A percentile compares a stretch with the other conserved stretches of the same genome.
Evolutionary conservation across 2,888 invertebrate genomes (phyloP).

Genomic region (Tenodera sinensis): DNA sequence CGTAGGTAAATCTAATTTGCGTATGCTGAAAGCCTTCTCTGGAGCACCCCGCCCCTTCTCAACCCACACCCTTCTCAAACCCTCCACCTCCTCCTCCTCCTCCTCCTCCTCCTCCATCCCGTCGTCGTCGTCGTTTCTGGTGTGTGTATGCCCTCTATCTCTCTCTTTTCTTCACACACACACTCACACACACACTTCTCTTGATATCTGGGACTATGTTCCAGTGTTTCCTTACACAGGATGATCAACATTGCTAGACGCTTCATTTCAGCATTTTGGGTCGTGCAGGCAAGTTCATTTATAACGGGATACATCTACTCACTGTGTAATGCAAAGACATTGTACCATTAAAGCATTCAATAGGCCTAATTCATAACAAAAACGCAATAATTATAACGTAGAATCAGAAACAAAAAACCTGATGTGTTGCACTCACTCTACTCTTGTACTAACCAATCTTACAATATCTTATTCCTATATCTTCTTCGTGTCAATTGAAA

Average conservation of each 20-base stretch:
- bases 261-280: neutral
- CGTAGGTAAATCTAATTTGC: conserved; percentile 41
- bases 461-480: too few species aligned
- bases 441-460: too few species aligned
- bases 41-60: conserved; percentile 1
- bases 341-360: too few species aligned
- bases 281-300: neutral
- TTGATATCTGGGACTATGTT: neutral
- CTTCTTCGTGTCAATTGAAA: too few species aligned
- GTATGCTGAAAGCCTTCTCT: conserved; percentile 39
- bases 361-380: too few species aligned
- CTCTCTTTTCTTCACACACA: neutral
- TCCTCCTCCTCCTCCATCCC: neutral
- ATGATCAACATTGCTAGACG: neutral
- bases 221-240: neutral
- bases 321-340: too few species aligned
- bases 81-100: neutral
- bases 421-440: too few species aligned
- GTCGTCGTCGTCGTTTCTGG: conserved; percentile 8
- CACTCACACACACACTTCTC: neutral
- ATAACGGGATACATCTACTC: neutral
- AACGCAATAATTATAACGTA: too few species aligned
- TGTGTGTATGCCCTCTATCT: neutral
- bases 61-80: neutral
- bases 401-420: too few species aligned